Percentiles rank a stretch among this genome's conserved stretches.
Conservation (phyloP, 2,113 vertebrate species). For the Microcebus ravelobensis region DNA sequence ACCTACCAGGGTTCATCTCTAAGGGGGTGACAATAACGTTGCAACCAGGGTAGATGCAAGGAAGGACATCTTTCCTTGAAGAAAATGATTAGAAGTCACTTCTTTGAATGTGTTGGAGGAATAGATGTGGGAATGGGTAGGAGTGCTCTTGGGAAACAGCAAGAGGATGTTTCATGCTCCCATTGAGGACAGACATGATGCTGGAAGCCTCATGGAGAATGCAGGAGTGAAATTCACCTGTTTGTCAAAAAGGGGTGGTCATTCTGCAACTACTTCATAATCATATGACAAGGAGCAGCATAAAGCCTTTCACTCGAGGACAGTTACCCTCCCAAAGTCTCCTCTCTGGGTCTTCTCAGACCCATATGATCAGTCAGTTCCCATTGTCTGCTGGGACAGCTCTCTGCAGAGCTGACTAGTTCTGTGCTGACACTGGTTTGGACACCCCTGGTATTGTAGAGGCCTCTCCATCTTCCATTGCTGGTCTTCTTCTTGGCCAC, state of each 20-base stretch:
- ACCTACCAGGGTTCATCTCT: neutral
- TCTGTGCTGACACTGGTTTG: neutral
- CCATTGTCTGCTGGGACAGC: neutral
- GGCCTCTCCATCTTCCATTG: neutral
- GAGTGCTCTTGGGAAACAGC: neutral
- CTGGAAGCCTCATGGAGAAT: neutral
- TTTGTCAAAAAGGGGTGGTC: neutral
- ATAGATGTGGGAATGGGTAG: neutral
- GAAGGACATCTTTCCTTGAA: slow-evolving; percentile 15
- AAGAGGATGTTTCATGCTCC: neutral
- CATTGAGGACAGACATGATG: neutral
- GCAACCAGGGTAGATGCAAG: neutral
- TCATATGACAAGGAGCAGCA: neutral
- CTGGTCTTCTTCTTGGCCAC: neutral
- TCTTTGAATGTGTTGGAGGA: neutral
- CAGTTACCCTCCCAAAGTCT: neutral
- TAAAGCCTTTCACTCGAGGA: neutral
- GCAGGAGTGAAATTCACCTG: neutral
- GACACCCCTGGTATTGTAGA: neutral
- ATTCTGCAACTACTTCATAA: neutral
- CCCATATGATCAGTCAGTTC: neutral
- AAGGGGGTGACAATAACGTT: neutral
- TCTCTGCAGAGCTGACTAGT: neutral
- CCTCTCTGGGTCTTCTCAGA: neutral
- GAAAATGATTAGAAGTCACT: slow-evolving; percentile 15